Base-by-base conservation (phyloP, 1,140 invertebrate species). In the Scaptomyza pallida region DNA sequence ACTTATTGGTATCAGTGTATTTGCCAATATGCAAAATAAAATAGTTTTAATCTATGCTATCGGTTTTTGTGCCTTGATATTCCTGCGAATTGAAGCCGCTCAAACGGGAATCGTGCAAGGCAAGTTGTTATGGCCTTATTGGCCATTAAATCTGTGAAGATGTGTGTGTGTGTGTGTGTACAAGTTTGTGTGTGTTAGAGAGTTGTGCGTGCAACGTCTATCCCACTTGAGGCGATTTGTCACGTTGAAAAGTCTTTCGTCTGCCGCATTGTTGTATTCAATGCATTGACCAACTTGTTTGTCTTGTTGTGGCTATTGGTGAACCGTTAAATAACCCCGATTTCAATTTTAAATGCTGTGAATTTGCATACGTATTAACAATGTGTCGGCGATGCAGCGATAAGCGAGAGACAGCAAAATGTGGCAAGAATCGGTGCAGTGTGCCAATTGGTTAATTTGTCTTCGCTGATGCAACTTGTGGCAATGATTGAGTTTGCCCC, bases 241-340 rank as follows among this genome's bases (percentile, higher is more conserved):
- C 74, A 69, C 26, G 21, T 43, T 45, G 41, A 47, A 12, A 75
- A 70, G 72, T 83, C 74, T 72, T 80, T 67, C 55, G 74, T 78
- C 63, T 78, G 19, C 6, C 56, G 61, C 62, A 63, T 64, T 79
- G 68, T 33, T 59, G 16, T 21, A 50, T 41, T 50, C 21, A 37
- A 47, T 63, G 50, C 60, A 56, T 70, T 70, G 60, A 15, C 51
- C 55, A 70, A 71, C 73, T 55, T 33, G 54, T 73, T 63, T 70
- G 30, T 62, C 47, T 60, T 17, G 61, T 68, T 73, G 64, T 30
- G 35, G 55, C 40, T 44, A 57, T 40, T 64, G 71, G 40, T 72
- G 70, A 72, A 65, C 89, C 89, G 89, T 90, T 90, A 90, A 89
- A 80, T 90, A 90, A 90, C 89, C 89, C 77, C 72, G 72, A 81